Evolutionary conservation across 2,888 invertebrate genomes (phyloP).

Genomic region (Xylophagus ater): DNA sequence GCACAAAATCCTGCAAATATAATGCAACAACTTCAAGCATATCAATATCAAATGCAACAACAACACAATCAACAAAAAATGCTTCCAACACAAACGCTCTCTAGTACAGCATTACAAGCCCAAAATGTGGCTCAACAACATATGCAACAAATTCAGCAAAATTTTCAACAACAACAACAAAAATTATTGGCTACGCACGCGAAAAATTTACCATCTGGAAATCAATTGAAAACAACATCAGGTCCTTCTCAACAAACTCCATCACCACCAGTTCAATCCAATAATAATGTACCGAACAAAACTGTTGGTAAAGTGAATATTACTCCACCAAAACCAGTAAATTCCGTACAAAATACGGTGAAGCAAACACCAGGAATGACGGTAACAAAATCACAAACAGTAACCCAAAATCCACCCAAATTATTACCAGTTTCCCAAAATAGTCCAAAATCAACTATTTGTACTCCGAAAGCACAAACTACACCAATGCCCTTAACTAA

Average conservation of each 20-base stretch:
- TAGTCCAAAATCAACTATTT: not conserved
- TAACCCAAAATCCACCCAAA: slow-evolving; percentile 11
- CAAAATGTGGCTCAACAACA: slow-evolving; percentile 40
- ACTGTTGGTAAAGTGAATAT: slow-evolving; percentile 7
- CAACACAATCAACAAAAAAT: slow-evolving; percentile 35
- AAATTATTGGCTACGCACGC: slow-evolving; percentile 11
- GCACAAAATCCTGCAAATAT: slow-evolving; percentile 23
- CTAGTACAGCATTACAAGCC: slow-evolving; percentile 12
- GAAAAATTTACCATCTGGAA: slow-evolving; percentile 3
- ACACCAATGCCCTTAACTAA: slow-evolving; percentile 24
- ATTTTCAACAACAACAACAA: slow-evolving; percentile 29
- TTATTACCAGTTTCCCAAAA: slow-evolving; percentile 13
- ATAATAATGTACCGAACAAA: slow-evolving; percentile 15
- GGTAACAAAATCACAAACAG: slow-evolving; percentile 2
- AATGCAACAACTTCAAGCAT: slow-evolving; percentile 29
- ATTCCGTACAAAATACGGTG: slow-evolving; percentile 2
- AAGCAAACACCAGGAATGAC: no score
- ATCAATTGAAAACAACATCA: slow-evolving; percentile 8
- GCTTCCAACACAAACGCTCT: slow-evolving; percentile 4
- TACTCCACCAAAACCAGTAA: slow-evolving; percentile 4
- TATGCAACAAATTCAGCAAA: slow-evolving; percentile 22
- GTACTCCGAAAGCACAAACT: slow-evolving; percentile 16
- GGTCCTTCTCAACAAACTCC: slow-evolving; percentile 18
- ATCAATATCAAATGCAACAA: slow-evolving; percentile 38
- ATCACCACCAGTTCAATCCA: slow-evolving; percentile 17